These are phyloP conservation scores for Silvanus unidentatus DNA, from an alignment of 2,888 invertebrate species.

Conservation along the genomic window DNA sequence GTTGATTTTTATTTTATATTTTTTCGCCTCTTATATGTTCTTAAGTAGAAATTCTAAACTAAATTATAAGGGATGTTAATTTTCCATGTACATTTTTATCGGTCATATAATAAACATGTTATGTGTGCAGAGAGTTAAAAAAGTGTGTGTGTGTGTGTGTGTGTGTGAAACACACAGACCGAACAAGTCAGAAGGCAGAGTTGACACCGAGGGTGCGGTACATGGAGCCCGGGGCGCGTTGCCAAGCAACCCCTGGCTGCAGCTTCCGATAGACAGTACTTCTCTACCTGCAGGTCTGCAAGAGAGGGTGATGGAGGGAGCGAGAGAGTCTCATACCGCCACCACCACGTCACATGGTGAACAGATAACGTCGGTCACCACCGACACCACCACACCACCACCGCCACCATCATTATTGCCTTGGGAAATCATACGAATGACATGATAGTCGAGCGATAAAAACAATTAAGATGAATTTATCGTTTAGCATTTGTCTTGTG, in stretches of 20 bases:
- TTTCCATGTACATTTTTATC: too few species aligned
- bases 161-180: slow-evolving; percentile 2
- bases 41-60: too few species aligned
- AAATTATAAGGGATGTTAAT: too few species aligned
- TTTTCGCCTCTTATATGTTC: too few species aligned
- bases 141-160: too few species aligned
- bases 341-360: slow-evolving; percentile 3
- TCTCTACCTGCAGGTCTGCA: slow-evolving; percentile 20
- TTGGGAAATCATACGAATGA: too few species aligned
- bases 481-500: too few species aligned
- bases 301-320: slow-evolving; percentile 6
- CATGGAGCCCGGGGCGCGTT: slow-evolving; percentile 23
- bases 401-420: background rate
- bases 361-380: background rate
- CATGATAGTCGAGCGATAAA: too few species aligned
- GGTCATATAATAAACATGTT: too few species aligned
- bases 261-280: slow-evolving; percentile 21
- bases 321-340: slow-evolving; percentile 10
- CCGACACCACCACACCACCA: slow-evolving; percentile 4
- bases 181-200: slow-evolving; percentile 6
- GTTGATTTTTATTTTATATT: too few species aligned
- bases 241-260: slow-evolving; percentile 22
- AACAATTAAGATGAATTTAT: too few species aligned
- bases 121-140: too few species aligned
- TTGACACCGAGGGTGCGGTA: slow-evolving; percentile 16